These are phyloP conservation scores for Oegoconia quadripuncta DNA, from an alignment of 2,888 invertebrate species.

Conservation along the genomic window DNA sequence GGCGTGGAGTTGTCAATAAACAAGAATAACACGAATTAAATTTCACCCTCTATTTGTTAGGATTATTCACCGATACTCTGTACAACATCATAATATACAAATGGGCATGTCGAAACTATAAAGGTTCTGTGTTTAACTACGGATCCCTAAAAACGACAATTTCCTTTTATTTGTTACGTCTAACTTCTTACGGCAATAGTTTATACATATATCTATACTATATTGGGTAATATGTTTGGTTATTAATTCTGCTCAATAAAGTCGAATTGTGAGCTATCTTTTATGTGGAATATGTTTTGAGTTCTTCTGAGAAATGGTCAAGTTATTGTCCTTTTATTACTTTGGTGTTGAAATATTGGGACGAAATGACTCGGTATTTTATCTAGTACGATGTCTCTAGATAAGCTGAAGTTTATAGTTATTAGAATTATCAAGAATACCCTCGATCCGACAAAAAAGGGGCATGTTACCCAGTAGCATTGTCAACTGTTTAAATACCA, in stretches of 20 bases:
- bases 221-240: conserved; percentile 51
- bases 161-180: conserved; percentile 63
- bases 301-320: conserved; percentile 15
- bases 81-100: too few species aligned
- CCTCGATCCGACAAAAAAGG: conserved; percentile 7
- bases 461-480: conserved; percentile 10
- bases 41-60: too few species aligned
- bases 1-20: too few species aligned
- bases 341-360: conserved; percentile 7
- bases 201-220: conserved; percentile 31
- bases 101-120: too few species aligned
- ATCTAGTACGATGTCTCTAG: neutral
- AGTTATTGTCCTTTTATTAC: conserved; percentile 17
- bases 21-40: too few species aligned
- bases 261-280: conserved; percentile 35
- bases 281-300: conserved; percentile 30
- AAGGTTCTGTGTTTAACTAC: too few species aligned
- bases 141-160: conserved; percentile 67
- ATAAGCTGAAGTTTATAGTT: conserved; percentile 1
- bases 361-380: neutral
- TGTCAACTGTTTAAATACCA: conserved; percentile 25
- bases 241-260: conserved; percentile 74
- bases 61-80: too few species aligned
- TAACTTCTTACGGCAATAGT: conserved; percentile 51
- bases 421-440: conserved; percentile 2